Conservation (phyloP, 2,797 vertebrate genomes). For the Neosilurus mollespiculum region DNA sequence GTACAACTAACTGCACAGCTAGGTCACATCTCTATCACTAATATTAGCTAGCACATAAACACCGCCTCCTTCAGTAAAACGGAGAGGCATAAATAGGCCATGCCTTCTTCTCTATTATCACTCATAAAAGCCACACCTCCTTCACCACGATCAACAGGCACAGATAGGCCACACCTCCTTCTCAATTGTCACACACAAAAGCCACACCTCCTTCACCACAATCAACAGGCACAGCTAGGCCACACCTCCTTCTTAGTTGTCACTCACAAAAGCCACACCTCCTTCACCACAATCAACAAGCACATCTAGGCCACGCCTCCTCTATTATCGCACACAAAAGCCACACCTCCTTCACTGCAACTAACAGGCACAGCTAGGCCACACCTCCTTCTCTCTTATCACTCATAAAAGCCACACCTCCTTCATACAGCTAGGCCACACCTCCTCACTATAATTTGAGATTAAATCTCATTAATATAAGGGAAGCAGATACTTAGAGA, state of each 20-base stretch:
- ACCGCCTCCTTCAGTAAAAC: neutral
- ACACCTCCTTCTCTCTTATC: neutral
- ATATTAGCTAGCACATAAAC: neutral
- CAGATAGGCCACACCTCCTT: neutral
- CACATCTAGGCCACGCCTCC: neutral
- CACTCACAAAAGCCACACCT: neutral
- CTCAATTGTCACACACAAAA: no score
- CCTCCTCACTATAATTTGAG: neutral
- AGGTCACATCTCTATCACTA: neutral
- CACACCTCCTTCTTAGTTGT: neutral
- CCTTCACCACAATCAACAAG: neutral
- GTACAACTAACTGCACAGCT: neutral
- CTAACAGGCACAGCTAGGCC: neutral
- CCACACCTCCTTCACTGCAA: neutral
- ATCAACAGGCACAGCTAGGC: neutral
- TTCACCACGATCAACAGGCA: neutral
- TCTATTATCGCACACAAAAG: neutral
- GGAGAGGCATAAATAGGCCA: neutral
- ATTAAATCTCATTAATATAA: no score
- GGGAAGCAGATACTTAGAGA: no score
- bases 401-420: neutral
- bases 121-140: neutral
- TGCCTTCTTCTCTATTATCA: neutral
- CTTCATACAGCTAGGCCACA: neutral
- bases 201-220: neutral